Base-by-base conservation (phyloP, 2,113 vertebrate genomes). In the Lates calcarifer region DNA sequence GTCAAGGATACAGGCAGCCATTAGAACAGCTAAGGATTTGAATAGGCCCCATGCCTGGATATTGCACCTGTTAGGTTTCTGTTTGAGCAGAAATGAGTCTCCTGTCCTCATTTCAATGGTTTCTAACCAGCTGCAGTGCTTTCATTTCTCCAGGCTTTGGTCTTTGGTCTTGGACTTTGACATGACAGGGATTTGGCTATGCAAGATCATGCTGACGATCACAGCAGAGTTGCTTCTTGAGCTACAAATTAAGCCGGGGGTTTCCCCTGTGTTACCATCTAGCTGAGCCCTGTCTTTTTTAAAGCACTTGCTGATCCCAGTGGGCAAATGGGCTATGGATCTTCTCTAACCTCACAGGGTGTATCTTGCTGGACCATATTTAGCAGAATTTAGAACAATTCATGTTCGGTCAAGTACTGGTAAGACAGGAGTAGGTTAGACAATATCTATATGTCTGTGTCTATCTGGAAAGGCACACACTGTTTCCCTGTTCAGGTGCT, bases 191-290 rank as follows among this genome's bases (percentile, higher is more conserved):
- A 60, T 35, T 10, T 69, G 18, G 12, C 63, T 67, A 18, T 68
- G 31, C 45, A 61, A 28, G 26, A 35, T 75, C 63, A 77, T 43
- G 63, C 47, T 85, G 28, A 66, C 33, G 41, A 65, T 77, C 31
- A 61, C 6, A 61, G 31, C 43, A 75, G 31, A 83, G 24, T 15
- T 76, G 9, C 26, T 77, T 26, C 39, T 58, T 63, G 18, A 86
- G 37, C 39, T 49, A 37, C 6, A 18, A 60, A 55, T 55, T 64
- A 57, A 57, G 29, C 4, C 24, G 41, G 2, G 69, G 31, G 13
- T 28, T 82, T 83, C 17, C 17, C 57, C 24, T 49, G 65, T 49
- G 49, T 68, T 66, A 53, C 45, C 56, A 49, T 53, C 47, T 45
- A 24, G 33, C 39, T 55, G 58, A 74, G 10, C 45, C 2, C 58